Evolutionary conservation across 1,140 invertebrate species (phyloP).

Genomic region (Hypsibius dujardini): DNA sequence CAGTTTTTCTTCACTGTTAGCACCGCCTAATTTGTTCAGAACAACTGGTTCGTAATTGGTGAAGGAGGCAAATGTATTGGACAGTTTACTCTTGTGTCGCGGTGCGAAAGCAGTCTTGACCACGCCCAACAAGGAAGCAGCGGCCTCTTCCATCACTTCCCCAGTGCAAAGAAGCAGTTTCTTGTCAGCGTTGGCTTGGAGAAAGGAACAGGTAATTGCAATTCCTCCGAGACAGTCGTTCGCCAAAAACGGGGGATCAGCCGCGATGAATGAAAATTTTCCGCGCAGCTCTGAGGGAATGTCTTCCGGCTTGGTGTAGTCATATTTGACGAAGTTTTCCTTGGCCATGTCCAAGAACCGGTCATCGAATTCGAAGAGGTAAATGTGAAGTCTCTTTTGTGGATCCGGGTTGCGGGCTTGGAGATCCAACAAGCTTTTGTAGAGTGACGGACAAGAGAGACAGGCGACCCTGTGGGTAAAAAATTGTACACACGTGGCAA

Average conservation of each 20-base stretch:
- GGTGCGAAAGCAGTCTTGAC: background rate
- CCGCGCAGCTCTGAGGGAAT: conserved; percentile 43
- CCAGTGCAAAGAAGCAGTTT: background rate
- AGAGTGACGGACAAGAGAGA: conserved; percentile 73
- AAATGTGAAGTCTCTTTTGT: conserved; percentile 41
- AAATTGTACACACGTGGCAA: too few relatives aligned
- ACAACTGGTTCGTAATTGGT: background rate
- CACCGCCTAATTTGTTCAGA: too few relatives aligned
- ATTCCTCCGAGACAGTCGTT: conserved; percentile 77
- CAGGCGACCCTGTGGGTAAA: conserved; percentile 47
- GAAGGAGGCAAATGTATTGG: conserved; percentile 6
- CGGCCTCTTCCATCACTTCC: conserved; percentile 1
- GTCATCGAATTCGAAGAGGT: conserved; percentile 53
- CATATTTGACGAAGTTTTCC: conserved; percentile 64
- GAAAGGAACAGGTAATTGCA: conserved; percentile 30
- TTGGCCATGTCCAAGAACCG: conserved; percentile 57
- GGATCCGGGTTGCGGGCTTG: conserved; percentile 16
- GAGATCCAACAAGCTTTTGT: conserved; percentile 33
- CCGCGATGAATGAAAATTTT: conserved; percentile 64
- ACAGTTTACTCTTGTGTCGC: background rate
- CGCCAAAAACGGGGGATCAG: conserved; percentile 81
- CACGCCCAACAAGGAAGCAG: background rate
- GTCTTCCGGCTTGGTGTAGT: conserved; percentile 61
- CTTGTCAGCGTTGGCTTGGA: background rate
- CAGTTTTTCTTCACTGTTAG: too few relatives aligned